Evolutionary conservation across 2,797 vertebrate genomes (phyloP), one percentile per base, ranked within the genome.

Genomic region (Gadopsis marmoratus): DNA sequence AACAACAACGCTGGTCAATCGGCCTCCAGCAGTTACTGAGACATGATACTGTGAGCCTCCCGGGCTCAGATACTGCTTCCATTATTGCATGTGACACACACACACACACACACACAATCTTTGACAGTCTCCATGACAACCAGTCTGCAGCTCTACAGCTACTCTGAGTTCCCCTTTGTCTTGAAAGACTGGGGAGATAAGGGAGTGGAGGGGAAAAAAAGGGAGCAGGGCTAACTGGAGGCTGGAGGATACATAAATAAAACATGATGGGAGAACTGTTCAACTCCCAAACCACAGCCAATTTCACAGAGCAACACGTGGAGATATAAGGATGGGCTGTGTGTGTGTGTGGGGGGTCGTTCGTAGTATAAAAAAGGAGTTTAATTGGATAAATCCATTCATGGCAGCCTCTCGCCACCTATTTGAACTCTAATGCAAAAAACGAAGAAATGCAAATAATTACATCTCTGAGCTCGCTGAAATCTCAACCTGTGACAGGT

Each of bases 111-210:
- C 75, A 80, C 88, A 88, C 85, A 63, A 61, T 88, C 91, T 94
- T 90, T 90, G 86, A 88, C 95, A 95, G 95, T 96, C 95, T 95
- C 95, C 95, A 96, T 96, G 95, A 95, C 95, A 94, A 96, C 95
- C 88, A 62, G 91, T 85, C 92, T 93, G 92, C 92, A 94, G 93
- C 91, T 90, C 92, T 83, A 90, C 75, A 76, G 91, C 91, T 92
- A 93, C 94, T 90, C 89, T 56, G 84, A 92, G 79, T 89, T 92
- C 83, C 88, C 91, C 93, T 94, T 95, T 95, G 94, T 95, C 94
- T 94, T 92, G 90, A 92, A 92, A 92, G 92, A 92, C 91, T 78
- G 68, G 78, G 84, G 89, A 91, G 94, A 95, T 93, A 92, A 93
- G 91, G 78, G 82, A 75, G 82, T 71, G 84, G 74, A 82, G 83